These are phyloP conservation scores for Girardinichthys multiradiatus DNA, from an alignment of 2,113 vertebrate genomes.

Conservation along the genomic window DNA sequence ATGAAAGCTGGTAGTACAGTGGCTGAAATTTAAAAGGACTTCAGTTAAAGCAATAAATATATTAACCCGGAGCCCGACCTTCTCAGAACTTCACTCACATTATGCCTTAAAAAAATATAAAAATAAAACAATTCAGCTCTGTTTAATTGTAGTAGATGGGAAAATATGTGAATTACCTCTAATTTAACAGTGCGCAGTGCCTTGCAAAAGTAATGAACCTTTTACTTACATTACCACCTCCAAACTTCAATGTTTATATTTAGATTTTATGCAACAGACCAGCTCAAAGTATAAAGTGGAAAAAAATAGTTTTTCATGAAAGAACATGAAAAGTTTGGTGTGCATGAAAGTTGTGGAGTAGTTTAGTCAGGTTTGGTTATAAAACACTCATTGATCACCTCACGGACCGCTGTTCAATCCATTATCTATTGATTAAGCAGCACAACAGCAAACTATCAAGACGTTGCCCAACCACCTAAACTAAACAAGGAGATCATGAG, in stretches of 20 bases:
- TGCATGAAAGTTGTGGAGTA: too few species aligned
- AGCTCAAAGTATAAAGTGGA: not conserved
- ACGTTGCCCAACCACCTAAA: too few species aligned
- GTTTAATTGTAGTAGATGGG: slow-evolving; percentile 4
- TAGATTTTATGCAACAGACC: not conserved
- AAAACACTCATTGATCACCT: too few species aligned
- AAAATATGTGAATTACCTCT: not conserved
- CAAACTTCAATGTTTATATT: not conserved
- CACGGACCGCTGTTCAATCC: too few species aligned
- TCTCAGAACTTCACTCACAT: slow-evolving; percentile 11
- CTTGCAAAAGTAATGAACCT: not conserved
- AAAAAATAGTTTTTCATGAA: not conserved
- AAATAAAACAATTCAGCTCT: too few species aligned
- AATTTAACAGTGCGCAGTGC: not conserved
- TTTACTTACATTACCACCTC: not conserved
- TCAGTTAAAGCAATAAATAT: slow-evolving; percentile 60
- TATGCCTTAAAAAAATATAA: slow-evolving; percentile 1
- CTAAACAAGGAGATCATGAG: too few species aligned
- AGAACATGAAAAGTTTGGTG: not conserved
- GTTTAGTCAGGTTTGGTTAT: too few species aligned
- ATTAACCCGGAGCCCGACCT: slow-evolving; percentile 9
- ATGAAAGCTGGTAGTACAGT: slow-evolving; percentile 24
- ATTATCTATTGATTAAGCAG: too few species aligned
- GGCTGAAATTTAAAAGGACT: slow-evolving; percentile 32
- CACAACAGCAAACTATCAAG: too few species aligned